Base-by-base conservation (phyloP, 1,140 invertebrate species). In the Dinothrombium tinctorium region DNA sequence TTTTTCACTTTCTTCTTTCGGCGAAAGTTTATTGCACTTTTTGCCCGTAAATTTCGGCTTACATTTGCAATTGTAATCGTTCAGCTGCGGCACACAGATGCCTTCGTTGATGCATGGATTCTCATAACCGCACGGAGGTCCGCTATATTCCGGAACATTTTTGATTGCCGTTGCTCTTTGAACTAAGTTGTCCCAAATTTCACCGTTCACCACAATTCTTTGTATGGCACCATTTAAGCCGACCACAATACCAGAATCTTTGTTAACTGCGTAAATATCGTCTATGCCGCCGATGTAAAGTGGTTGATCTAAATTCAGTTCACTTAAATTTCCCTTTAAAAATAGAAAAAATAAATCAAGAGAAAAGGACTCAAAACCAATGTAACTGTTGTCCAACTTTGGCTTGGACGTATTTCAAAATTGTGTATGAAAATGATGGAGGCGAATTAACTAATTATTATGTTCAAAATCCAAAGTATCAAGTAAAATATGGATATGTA, bases 211-310 rank as follows among this genome's bases (percentile, higher is more conserved):
- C 50, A 75, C 69, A 48, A 89, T 64, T 57, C 74, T 68, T 61
- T 87, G 81, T 46, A 89, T 67, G 4, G 76, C 76, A 37, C 83
- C 82, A 52, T 69, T 67, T 46, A 86, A 73, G 50, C 76, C 75
- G 49, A 67, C 69, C 43, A 65, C 65, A 36, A 74, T 68, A n/a
- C 71, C 72, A 7, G 75, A 68, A 39, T 79, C 67, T 42, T 68
- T 63, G 55, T 76, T 75, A 17, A 78, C 61, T 51, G 73, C 68
- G 44, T 69, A 63, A 60, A 69, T 70, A 33, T 69, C 68, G 41
- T 74, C 71, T 42, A 78, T 66, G 17, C 79, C 81, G 50, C 82
- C 83, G 44, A 90, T 64, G 51, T 74, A 86, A 14, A 87, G 60
- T 15, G 75, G 74, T 47, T 75, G 65, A 42, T 77, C 74, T 11